These are phyloP conservation scores for Dipus sagitta DNA, from an alignment of 2,797 vertebrate genomes.

Conservation along the genomic window DNA sequence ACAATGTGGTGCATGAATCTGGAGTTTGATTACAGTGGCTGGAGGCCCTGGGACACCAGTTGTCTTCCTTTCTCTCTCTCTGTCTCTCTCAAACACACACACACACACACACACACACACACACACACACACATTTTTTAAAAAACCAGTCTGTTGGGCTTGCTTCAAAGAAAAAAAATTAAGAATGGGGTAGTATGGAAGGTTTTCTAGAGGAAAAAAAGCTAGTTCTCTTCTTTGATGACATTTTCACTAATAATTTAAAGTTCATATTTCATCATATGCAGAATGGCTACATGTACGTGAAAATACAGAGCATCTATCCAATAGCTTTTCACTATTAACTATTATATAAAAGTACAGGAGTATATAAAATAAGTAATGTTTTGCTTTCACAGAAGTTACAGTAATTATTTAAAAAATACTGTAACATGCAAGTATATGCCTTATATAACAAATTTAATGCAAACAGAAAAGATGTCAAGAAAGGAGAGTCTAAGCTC, in stretches of 20 bases:
- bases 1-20: no score
- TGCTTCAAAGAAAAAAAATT: no score
- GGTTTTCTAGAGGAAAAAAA: background rate
- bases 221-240: background rate
- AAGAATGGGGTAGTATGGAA: background rate
- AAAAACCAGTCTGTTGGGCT: no score
- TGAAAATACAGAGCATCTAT: background rate
- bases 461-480: background rate
- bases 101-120: no score
- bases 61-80: no score
- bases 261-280: background rate
- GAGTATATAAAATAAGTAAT: background rate
- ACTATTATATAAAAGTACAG: background rate
- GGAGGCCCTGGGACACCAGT: no score
- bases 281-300: background rate
- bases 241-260: background rate
- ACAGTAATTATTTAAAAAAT: background rate
- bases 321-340: background rate
- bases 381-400: background rate
- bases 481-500: background rate
- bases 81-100: no score
- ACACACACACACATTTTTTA: no score
- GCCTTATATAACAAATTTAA: background rate
- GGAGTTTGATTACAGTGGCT: no score
- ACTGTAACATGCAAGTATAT: background rate